Base-by-base conservation (phyloP, 2,113 vertebrate genomes). In the Dermatemys mawii region DNA sequence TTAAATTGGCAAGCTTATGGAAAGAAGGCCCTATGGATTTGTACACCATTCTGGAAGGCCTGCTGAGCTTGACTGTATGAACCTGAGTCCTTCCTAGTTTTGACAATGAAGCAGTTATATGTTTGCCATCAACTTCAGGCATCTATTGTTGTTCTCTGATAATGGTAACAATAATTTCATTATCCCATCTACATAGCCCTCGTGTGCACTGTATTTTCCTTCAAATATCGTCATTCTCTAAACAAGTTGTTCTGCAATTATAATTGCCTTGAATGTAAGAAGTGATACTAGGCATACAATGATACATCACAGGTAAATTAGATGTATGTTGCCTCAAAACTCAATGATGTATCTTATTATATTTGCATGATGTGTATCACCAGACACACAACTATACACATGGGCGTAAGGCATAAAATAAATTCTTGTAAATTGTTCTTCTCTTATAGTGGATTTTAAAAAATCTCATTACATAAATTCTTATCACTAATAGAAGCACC, bases 261-360 rank as follows among this genome's bases (percentile, higher is more conserved):
- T 46, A 75, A 75, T 24, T 46, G 11, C 27, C 82, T 41, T 83
- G 60, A 3, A 2, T 67, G 27, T 26, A 75, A 0, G 3, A 79
- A 78, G 51, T 1, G 54, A 5, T 7, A 0, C 0, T 8, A 17
- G 49, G 80, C 73, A 53, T 44, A 0, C 7, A 38, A 2, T 50
- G 51, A 86, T 10, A 3, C 90, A 38, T 91, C 84, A 44, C 21
- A n/a, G 48, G 48, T 16, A 85, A 85, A 5, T 76, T 78, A 50
- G 5, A 35, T 26, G 3, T 3, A 14, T 83, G 32, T 82, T 35
- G 80, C 76, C 35, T 94, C 0, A 0, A 80, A 88, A 19, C 51
- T 22, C 21, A 12, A 48, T 29, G 24, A 83, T 60, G 19, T 41
- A 1, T 26, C 78, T 41, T n/a, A 90, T 76, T 57, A 57, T 85